phyloP scores from a whole-genome alignment of 2,888 invertebrate species.

The Tineola bisselliella region DNA sequence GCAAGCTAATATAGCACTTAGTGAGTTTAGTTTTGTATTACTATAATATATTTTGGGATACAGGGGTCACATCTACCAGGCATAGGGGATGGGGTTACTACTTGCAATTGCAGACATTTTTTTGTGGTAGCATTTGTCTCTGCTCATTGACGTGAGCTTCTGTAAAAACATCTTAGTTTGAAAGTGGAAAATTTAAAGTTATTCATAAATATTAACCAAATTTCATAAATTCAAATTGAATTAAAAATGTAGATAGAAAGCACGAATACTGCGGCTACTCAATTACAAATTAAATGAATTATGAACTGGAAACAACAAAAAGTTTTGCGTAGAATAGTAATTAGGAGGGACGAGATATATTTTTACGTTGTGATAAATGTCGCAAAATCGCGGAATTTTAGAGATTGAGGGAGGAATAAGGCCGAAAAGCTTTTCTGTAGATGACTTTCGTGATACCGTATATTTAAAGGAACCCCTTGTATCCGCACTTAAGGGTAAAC shows the following conservation, averaged over 20 bases:
- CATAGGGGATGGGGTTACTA: too few relatives aligned
- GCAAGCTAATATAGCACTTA: conserved; percentile 89
- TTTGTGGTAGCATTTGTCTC: too few relatives aligned
- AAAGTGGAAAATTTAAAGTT: too few relatives aligned
- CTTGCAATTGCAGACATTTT: too few relatives aligned
- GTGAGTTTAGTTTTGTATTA: conserved; percentile 71
- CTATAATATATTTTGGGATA: neutral
- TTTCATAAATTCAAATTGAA: neutral
- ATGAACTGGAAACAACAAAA: neutral
- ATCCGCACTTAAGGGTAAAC: neutral
- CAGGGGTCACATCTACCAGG: too few relatives aligned
- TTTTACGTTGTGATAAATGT: neutral
- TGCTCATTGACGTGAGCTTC: too few relatives aligned
- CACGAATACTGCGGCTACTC: neutral
- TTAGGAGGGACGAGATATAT: neutral
- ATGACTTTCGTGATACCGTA: neutral
- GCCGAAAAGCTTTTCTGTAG: neutral
- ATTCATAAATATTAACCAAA: neutral
- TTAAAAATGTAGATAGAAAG: neutral
- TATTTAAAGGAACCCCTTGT: neutral
- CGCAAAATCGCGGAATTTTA: neutral
- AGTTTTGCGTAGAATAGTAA: neutral
- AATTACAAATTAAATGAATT: neutral
- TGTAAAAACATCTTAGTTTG: too few relatives aligned
- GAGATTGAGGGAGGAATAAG: neutral